phyloP scores from a whole-genome alignment of 1,140 invertebrate species.

The Sarcophaga bullata region DNA sequence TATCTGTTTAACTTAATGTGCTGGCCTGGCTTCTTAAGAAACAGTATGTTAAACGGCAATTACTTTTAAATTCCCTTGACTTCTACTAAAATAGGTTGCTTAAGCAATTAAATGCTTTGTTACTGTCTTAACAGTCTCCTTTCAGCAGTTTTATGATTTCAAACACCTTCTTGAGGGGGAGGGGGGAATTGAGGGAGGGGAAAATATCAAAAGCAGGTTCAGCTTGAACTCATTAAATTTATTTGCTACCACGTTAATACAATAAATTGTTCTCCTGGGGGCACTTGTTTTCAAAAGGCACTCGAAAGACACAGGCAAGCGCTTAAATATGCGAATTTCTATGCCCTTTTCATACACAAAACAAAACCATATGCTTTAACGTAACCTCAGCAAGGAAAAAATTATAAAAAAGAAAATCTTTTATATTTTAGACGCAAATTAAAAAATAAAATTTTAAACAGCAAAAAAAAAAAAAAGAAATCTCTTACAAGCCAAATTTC shows the following conservation, averaged over 20 bases:
- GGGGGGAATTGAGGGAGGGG: too few species aligned
- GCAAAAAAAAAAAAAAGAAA: background rate
- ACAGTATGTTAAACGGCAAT: background rate
- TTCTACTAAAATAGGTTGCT: background rate
- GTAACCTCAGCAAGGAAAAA: too few species aligned
- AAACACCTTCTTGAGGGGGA: background rate
- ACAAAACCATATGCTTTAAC: too few species aligned
- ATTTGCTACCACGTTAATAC: conserved; percentile 10
- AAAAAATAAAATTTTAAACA: background rate
- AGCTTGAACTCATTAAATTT: conserved; percentile 5
- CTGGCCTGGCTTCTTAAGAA: too few species aligned
- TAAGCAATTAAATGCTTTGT: background rate
- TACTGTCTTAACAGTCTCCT: background rate
- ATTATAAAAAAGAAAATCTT: background rate
- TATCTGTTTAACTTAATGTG: too few species aligned
- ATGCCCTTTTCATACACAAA: too few species aligned
- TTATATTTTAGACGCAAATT: background rate
- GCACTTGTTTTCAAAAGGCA: background rate
- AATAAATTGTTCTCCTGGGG: conserved; percentile 21
- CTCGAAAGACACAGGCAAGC: background rate
- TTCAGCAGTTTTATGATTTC: background rate
- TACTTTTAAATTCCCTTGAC: background rate
- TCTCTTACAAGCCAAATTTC: background rate
- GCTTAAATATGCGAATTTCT: too few species aligned
- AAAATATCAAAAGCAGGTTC: background rate